Evolutionary conservation across 2,797 vertebrate species (phyloP).

Genomic region (Neomorphus geoffroyi): DNA sequence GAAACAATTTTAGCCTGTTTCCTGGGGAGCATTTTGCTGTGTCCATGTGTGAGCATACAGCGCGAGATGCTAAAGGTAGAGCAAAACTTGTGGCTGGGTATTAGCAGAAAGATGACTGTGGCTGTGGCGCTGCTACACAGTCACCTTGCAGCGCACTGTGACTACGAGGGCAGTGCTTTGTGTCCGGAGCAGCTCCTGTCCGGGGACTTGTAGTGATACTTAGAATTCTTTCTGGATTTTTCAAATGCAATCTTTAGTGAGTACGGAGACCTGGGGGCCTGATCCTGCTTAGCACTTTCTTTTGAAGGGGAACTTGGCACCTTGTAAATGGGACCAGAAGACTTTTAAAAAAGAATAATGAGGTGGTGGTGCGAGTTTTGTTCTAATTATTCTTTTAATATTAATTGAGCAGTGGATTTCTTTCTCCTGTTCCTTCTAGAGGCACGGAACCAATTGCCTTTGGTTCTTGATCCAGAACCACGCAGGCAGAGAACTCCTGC

Average conservation of each 20-base stretch:
- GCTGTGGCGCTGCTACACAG: background rate
- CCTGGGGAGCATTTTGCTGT: constrained; percentile 22
- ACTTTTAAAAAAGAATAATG: background rate
- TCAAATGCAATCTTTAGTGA: background rate
- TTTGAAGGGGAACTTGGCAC: accelerated
- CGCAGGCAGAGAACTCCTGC: background rate
- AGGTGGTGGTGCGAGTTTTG: background rate
- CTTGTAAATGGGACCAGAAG: background rate
- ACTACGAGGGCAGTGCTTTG: background rate
- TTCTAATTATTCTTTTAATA: background rate
- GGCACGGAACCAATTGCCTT: background rate
- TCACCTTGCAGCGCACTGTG: background rate
- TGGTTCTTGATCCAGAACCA: background rate
- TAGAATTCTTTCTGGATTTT: background rate
- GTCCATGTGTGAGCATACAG: constrained; percentile 20
- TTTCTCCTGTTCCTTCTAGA: background rate
- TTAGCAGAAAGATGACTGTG: background rate
- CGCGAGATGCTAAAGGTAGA: background rate
- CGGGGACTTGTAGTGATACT: background rate
- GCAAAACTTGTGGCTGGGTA: background rate
- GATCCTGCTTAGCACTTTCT: background rate
- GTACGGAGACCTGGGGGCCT: background rate
- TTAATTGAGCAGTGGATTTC: accelerated
- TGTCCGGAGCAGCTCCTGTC: background rate
- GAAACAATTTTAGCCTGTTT: constrained; percentile 38